Evolutionary conservation across 2,797 vertebrate genomes (phyloP).

Genomic region (Sebastolobus altivelis): DNA sequence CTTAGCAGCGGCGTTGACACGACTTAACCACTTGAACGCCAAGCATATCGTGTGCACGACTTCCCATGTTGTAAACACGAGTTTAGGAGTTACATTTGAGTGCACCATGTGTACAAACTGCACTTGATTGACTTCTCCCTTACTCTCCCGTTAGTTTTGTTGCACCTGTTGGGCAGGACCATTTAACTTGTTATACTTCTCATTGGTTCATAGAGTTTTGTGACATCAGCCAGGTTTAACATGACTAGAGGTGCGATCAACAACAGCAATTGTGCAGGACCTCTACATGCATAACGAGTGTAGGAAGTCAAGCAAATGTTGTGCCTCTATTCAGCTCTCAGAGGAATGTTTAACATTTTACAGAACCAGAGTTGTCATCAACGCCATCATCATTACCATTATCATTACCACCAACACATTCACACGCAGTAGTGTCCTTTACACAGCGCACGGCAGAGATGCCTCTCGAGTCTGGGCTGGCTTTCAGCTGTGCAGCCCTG

Average conservation of each 20-base stretch:
- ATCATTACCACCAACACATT: slow-evolving; percentile 9
- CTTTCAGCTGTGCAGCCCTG: slow-evolving; percentile 3
- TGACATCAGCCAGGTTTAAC: neutral
- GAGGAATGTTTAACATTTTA: slow-evolving; percentile 23
- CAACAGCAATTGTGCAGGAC: too few species aligned
- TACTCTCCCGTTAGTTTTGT: neutral
- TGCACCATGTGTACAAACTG: too few species aligned
- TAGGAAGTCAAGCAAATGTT: neutral
- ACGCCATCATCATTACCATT: neutral
- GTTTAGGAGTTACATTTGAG: neutral
- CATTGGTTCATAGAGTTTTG: neutral
- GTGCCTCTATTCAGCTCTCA: neutral
- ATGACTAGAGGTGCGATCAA: neutral
- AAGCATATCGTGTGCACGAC: too few species aligned
- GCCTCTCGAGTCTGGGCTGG: slow-evolving; percentile 2
- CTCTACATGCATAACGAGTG: neutral
- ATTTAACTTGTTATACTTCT: neutral
- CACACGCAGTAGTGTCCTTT: neutral
- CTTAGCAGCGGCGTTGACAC: too few species aligned
- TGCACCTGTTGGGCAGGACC: neutral
- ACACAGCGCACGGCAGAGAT: neutral
- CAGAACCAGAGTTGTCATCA: neutral
- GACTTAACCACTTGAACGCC: too few species aligned
- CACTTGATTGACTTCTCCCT: neutral
- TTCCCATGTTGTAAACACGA: too few species aligned